phyloP scores from a whole-genome alignment of 2,888 invertebrate genomes.

The Hypena proboscidalis region DNA sequence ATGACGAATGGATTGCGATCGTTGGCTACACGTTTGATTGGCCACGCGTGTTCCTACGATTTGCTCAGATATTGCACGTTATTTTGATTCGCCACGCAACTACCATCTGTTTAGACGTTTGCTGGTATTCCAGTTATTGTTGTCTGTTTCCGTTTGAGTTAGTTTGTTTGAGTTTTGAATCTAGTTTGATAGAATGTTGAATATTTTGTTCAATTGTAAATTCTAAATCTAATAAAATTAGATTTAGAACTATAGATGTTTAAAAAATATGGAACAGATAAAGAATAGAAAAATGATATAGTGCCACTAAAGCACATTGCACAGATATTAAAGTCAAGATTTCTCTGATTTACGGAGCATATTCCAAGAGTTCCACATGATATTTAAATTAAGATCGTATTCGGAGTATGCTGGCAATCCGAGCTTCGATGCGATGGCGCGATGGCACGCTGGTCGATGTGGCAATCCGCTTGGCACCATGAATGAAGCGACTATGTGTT shows the following conservation, averaged over 20 bases:
- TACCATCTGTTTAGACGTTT: conserved; percentile 17
- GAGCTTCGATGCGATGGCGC: too few relatives aligned
- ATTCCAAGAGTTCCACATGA: background rate
- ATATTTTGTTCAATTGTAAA: too few relatives aligned
- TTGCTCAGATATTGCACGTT: conserved; percentile 20
- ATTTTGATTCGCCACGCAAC: conserved; percentile 27
- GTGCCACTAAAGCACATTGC: background rate
- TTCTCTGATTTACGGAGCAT: background rate
- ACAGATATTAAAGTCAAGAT: background rate
- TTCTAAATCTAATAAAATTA: too few relatives aligned
- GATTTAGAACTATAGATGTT: too few relatives aligned
- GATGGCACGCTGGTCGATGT: conserved; percentile 18
- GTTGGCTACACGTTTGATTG: conserved; percentile 13
- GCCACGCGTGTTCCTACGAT: conserved; percentile 17
- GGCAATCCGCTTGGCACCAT: conserved; percentile 35
- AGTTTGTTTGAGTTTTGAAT: conserved; percentile 10
- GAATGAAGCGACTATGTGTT: conserved; percentile 22
- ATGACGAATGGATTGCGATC: conserved; percentile 30
- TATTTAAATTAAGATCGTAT: conserved; percentile 7
- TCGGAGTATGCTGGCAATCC: conserved; percentile 5
- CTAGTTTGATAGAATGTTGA: too few relatives aligned
- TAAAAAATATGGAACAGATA: too few relatives aligned
- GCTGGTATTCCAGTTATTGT: conserved; percentile 13
- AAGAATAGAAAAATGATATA: background rate
- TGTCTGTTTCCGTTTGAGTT: conserved; percentile 8